Evolutionary conservation across 1,140 invertebrate species (phyloP).

Genomic region (Drosophila pruinosa): DNA sequence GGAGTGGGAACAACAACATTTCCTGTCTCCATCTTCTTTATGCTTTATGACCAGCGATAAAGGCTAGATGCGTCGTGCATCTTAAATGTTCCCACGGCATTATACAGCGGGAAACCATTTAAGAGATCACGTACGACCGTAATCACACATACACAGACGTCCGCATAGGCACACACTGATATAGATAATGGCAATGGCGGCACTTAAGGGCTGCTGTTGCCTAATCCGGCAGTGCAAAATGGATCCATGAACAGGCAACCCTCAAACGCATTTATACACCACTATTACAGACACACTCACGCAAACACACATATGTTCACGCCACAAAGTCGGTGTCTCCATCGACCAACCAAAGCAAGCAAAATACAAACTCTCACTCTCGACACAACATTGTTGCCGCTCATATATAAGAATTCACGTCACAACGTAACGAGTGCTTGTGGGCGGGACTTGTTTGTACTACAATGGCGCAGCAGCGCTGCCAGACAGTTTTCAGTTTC

Average conservation of each 20-base stretch:
- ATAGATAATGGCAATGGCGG: conserved; percentile 63
- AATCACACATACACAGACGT: conserved; percentile 30
- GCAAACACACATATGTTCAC: not conserved
- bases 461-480: conserved; percentile 18
- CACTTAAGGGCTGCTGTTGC: conserved; percentile 62
- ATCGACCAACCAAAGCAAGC: conserved; percentile 11
- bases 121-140: conserved; percentile 69
- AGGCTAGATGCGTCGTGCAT: conserved; percentile 5
- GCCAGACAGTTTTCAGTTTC: not conserved
- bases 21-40: conserved; percentile 62
- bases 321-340: conserved; percentile 12
- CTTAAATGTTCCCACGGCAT: conserved; percentile 48
- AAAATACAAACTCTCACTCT: not conserved
- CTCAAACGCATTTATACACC: not conserved
- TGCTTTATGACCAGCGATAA: conserved; percentile 43
- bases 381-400: conserved; percentile 56
- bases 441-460: conserved; percentile 42
- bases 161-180: conserved; percentile 12
- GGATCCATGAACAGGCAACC: conserved; percentile 46
- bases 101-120: conserved; percentile 31
- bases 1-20: conserved; percentile 31
- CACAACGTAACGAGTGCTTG: not conserved
- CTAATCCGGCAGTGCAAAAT: conserved; percentile 68
- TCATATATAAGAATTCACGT: conserved; percentile 37
- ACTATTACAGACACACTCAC: not conserved